Conservation (phyloP, 1,140 invertebrate genomes). For the Proales similis region DNA sequence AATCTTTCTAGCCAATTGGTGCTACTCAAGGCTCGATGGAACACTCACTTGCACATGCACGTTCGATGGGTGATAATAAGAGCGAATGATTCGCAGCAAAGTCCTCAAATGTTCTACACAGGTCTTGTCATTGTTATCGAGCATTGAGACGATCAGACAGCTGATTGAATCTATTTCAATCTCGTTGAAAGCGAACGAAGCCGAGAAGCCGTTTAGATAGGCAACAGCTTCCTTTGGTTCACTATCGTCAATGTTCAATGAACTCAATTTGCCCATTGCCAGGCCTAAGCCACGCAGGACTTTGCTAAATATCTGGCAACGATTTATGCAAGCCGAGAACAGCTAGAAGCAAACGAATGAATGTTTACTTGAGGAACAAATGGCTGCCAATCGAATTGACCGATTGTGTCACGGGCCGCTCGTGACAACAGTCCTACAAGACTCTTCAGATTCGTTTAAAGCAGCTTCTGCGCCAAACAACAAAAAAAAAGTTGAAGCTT, state of each 20-base stretch:
- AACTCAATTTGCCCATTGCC: neutral
- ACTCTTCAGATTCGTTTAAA: constrained; percentile 13
- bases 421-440: constrained; percentile 4
- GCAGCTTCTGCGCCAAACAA: neutral
- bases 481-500: neutral
- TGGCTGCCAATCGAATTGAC: constrained; percentile 6
- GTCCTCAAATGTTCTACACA: constrained; percentile 68
- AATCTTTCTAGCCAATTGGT: neutral
- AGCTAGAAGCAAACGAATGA: neutral
- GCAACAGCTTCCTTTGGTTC: constrained; percentile 13
- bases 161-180: constrained; percentile 58
- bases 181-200: constrained; percentile 40
- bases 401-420: constrained; percentile 5
- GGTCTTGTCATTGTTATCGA: constrained; percentile 50
- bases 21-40: neutral
- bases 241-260: constrained; percentile 24
- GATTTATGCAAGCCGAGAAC: neutral
- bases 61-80: constrained; percentile 83
- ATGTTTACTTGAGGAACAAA: constrained; percentile 10
- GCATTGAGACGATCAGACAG: constrained; percentile 64
- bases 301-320: constrained; percentile 18
- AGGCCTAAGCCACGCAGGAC: constrained; percentile 10
- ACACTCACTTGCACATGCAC: constrained; percentile 53
- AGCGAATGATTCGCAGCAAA: constrained; percentile 73
- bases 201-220: constrained; percentile 13